phyloP scores from a whole-genome alignment of 2,113 vertebrate genomes.

The Puma concolor region DNA sequence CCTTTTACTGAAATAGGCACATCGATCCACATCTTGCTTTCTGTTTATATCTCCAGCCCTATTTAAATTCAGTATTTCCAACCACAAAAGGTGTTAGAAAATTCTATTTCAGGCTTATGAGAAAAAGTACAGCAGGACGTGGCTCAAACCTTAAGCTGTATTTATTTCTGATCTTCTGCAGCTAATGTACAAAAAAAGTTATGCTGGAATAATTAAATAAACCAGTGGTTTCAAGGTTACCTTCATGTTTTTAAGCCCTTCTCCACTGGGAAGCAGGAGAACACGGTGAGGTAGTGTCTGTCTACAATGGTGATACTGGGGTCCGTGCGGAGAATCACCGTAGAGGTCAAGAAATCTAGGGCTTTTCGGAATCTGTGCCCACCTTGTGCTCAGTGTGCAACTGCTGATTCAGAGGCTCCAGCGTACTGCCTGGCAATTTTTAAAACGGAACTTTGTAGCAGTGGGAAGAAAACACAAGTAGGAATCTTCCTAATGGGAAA shows the following conservation, averaged over 20 bases:
- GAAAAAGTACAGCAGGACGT: constrained; percentile 45
- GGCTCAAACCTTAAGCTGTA: constrained; percentile 49
- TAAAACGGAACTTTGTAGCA: not conserved
- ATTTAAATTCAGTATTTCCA: constrained; percentile 69
- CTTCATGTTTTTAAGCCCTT: not conserved
- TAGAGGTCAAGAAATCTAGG: not conserved
- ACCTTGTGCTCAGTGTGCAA: not conserved
- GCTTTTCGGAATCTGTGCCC: not conserved
- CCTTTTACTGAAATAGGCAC: constrained; percentile 65
- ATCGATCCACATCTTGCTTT: constrained; percentile 63
- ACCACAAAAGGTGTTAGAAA: constrained; percentile 75
- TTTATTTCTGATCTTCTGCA: constrained; percentile 54
- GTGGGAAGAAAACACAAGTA: not conserved
- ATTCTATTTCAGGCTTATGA: constrained; percentile 63
- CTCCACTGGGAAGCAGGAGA: not conserved
- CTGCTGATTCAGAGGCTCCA: not conserved
- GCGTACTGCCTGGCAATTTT: not conserved
- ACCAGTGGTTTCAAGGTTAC: not conserved
- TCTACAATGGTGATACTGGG: accelerated
- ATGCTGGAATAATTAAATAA: not conserved
- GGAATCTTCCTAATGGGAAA: not conserved
- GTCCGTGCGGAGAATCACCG: not conserved
- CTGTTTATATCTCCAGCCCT: constrained; percentile 55
- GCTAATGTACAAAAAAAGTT: not conserved
- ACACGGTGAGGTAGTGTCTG: not conserved